Percentiles rank a stretch among this genome's conserved stretches.
Evolutionary conservation across 2,888 invertebrate genomes (phyloP).

Genomic region (Allophyes oxyacanthae): DNA sequence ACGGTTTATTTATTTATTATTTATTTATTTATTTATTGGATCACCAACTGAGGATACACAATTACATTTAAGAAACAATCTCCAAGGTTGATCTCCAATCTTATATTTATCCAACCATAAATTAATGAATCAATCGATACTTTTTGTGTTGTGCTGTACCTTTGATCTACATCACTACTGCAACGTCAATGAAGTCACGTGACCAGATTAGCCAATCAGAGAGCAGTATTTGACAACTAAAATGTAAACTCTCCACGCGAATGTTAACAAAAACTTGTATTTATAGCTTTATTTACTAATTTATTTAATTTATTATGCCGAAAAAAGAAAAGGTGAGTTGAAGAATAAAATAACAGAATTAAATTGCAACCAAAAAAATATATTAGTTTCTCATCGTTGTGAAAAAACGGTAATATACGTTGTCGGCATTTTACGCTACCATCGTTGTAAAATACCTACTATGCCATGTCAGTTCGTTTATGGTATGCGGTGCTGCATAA

Average conservation of each 20-base stretch:
- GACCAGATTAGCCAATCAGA: conserved; percentile 68
- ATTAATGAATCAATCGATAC: background rate
- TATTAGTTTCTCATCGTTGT: conserved; percentile 27
- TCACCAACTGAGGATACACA: too few species aligned
- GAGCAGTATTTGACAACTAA: conserved; percentile 54
- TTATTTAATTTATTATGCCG: conserved; percentile 68
- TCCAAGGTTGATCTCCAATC: too few species aligned
- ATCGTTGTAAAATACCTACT: conserved; percentile 71
- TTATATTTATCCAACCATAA: too few species aligned
- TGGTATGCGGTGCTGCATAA: conserved; percentile 82
- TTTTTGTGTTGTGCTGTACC: background rate
- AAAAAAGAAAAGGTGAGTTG: conserved; percentile 79
- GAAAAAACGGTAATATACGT: conserved; percentile 62
- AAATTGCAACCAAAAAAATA: conserved; percentile 15
- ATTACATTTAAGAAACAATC: too few species aligned
- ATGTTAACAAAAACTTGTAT: conserved; percentile 73
- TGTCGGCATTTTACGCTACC: conserved; percentile 77
- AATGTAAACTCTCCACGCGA: conserved; percentile 70
- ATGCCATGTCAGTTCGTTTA: conserved; percentile 79
- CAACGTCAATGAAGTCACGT: conserved; percentile 78
- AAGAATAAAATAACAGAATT: conserved; percentile 43
- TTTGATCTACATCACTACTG: conserved; percentile 57
- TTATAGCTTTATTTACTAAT: conserved; percentile 73
- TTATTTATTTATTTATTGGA: too few species aligned
- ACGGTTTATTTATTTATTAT: too few species aligned